Evolutionary conservation across 2,888 invertebrate genomes (phyloP), one percentile per base, ranked within the genome.

Genomic region (Drosophila paracracens): DNA sequence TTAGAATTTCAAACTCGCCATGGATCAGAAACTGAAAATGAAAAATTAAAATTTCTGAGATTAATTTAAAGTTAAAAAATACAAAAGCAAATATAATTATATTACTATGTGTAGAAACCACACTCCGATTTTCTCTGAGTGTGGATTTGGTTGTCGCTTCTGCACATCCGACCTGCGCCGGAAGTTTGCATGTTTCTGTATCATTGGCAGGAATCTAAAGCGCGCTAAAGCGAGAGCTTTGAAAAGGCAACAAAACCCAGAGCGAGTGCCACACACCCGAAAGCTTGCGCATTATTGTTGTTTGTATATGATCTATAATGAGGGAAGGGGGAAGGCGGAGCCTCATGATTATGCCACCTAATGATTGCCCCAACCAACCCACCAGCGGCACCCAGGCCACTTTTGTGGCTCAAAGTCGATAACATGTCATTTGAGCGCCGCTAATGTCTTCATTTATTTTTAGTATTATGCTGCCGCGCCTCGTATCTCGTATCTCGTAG

Each of bases 391-490:
- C 13, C 13, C 27, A 36, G 10, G 10, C 29, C 38, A 38, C 38
- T 38, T 38, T n/a, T 56, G 21, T 33, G 21, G 53, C 25, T 35
- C 16, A 56, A 56, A 79, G 83, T 83, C 86, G 87, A 90, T 90
- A 90, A 87, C 89, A 87, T 87, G 89, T 90, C 87, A 87, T 90
- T 89, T 83, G 77, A 83, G 89, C 86, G 81, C 68, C 82, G 84
- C 78, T 90, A 87, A 87, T 87, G 90, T 90, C 87, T 87, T 90
- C 90, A 87, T 87, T 90, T 88, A 86, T 83, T 86, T 86, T 82
- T 89, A 89, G 88, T 81, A 82, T 71, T 51, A 51, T 61, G 57
- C 57, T 40, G 88, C 72, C 88, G 73, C 83, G 53, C 74, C 59
- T 50, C 65, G 29, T 56, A 56, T 29, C 56, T 56, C 4, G 51